These are phyloP conservation scores for Brachystomella parvula DNA, from an alignment of 1,140 invertebrate genomes.

Conservation along the genomic window DNA sequence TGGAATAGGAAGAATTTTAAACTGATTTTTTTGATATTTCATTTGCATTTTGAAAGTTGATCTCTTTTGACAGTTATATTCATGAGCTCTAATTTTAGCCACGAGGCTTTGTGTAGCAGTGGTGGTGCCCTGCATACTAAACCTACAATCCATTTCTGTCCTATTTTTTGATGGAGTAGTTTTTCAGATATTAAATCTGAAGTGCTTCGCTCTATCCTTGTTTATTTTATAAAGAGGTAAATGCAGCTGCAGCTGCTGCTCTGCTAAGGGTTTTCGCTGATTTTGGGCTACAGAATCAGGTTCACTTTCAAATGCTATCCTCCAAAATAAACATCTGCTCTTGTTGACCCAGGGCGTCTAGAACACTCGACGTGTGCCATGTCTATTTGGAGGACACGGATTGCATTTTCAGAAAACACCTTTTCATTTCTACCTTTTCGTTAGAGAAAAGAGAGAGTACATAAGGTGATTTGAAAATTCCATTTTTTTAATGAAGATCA, in stretches of 20 bases:
- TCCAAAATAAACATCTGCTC: conserved; percentile 2
- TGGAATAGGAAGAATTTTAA: not conserved
- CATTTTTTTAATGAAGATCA: no score
- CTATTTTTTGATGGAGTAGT: not conserved
- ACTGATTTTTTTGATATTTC: not conserved
- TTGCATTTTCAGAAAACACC: no score
- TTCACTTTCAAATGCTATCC: not conserved
- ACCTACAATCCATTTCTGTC: not conserved
- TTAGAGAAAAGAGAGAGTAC: no score
- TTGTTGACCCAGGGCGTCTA: conserved; percentile 4
- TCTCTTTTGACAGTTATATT: not conserved
- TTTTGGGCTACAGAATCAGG: no score
- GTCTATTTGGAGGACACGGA: no score
- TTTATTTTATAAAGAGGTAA: conserved; percentile 6
- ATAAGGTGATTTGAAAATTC: no score
- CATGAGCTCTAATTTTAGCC: not conserved
- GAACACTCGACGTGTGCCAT: not conserved
- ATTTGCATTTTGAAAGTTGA: not conserved
- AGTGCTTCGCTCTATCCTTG: conserved; percentile 7
- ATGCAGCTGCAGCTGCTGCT: not conserved
- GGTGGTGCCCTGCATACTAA: not conserved
- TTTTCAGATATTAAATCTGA: not conserved
- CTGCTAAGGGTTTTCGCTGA: not conserved
- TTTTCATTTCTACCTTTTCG: no score
- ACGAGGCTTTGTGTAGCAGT: not conserved